Percentiles rank a stretch among this genome's conserved stretches.
Evolutionary conservation across 2,113 vertebrate species (phyloP).

Genomic region (Anolis sagrei): DNA sequence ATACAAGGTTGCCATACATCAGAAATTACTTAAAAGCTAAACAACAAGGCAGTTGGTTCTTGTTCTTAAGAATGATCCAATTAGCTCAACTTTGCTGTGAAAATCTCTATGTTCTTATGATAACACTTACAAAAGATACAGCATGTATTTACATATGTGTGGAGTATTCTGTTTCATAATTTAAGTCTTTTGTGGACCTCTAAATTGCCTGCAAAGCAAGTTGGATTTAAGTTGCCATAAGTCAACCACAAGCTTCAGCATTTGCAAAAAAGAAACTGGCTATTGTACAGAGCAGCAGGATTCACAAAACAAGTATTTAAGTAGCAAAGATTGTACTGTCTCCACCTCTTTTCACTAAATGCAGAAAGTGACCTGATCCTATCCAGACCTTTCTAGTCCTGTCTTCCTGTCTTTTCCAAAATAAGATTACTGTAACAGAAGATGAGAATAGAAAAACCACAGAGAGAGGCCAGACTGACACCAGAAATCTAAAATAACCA

Average conservation of each 20-base stretch:
- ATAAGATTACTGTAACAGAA: constrained; percentile 26
- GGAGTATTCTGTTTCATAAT: background rate
- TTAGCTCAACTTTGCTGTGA: background rate
- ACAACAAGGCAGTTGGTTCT: too few relatives aligned
- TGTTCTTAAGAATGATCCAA: too few relatives aligned
- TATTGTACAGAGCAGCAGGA: background rate
- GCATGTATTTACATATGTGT: background rate
- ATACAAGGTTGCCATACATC: too few relatives aligned
- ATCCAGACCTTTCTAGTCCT: background rate
- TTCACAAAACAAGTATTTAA: background rate
- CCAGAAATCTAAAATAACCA: constrained; percentile 24
- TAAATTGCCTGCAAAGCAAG: background rate
- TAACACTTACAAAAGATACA: background rate
- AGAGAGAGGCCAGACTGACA: constrained; percentile 5
- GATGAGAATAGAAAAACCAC: constrained; percentile 10
- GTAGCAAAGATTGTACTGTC: background rate
- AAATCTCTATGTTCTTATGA: background rate
- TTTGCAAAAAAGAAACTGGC: background rate
- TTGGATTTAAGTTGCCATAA: background rate
- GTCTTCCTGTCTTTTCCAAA: background rate
- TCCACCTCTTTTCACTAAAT: background rate
- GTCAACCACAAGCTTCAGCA: background rate
- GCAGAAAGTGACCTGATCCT: background rate
- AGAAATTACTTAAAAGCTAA: too few relatives aligned
- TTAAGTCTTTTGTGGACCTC: background rate